Evolutionary conservation across 2,888 invertebrate species (phyloP), one percentile per base, ranked within the genome.

Genomic region (Drosophila heteroneura): DNA sequence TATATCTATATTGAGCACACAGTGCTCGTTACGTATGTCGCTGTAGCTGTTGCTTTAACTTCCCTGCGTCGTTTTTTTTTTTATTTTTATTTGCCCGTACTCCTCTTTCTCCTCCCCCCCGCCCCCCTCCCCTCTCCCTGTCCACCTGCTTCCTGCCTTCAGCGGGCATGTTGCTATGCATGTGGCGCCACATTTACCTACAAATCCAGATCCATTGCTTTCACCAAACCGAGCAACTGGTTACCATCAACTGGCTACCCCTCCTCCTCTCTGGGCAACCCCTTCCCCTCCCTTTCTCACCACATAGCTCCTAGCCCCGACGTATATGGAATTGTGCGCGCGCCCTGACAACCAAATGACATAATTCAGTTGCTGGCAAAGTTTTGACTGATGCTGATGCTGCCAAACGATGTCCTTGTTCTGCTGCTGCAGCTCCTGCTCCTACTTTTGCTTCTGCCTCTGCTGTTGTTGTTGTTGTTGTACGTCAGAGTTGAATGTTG

Each of bases 351-450:
- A 86, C 82, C 89, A 84, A 86, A 90, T 87, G 89, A 90, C 86
- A 87, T 90, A 90, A 87, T 87, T 87, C 86, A 89, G 91, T 87
- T 90, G 89, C 80, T 89, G 85, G 87, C 84, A 87, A 87, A 87
- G 80, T 86, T 86, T 86, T 86, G 89, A 90, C 89, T 82, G 90
- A 86, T 86, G 85, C 90, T 81, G 90, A 90, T 79, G 82, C 82
- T 82, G 56, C 74, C 79, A 75, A 73, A 58, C 68, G 60, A 35
- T 54, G 53, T 62, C 63, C 57, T 62, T 49, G 41, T 57, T 53
- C 52, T 60, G 67, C 59, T 66, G 68, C 65, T 73, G 49, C 66
- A 35, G 49, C 61, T 62, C 1, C 57, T 63, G 70, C 57, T 64
- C 66, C 53, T 60, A 39, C 64, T 30, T 14, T 16, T 72, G 54